Base-by-base conservation (phyloP, 1,140 invertebrate species). In the Cherax destructor region DNA sequence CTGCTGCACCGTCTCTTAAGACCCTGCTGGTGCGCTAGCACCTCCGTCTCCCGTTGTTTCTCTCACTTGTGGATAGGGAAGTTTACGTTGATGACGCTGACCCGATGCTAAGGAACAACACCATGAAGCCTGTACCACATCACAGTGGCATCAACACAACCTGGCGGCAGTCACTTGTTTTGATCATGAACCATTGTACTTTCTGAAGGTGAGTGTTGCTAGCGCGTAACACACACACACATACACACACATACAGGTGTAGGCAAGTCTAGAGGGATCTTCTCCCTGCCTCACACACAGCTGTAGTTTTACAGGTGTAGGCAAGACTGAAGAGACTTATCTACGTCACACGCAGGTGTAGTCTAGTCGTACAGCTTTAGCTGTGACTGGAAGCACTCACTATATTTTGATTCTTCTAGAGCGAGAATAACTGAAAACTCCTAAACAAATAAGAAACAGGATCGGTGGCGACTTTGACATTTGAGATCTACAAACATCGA, bases 391-490 rank as follows among this genome's bases (percentile, higher is more conserved):
- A 59, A 81, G 79, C 79, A 56, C 50, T 81, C 50, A 21, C 79
- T 81, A 59, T 24, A 50, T 81, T 81, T 81, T 81, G 79, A 81
- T 81, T 81, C 21, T 21, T 56, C 50, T 81, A 81, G 24, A n/a
- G 79, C 18, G 59, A 59, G 52, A 56, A 56, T 56, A 56, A 56
- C 52, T 56, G 52, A 30, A 24, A 56, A 81, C 18, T 24, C 49
- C 79, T 81, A 81, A 30, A 52, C 11, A 52, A 79, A 52, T n/a
- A 52, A 79, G 47, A 52, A 79, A 79, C 18, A 79, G 77, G 47
- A 65, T 18, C 13, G 69, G 69, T 9, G 21, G 6, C n/a, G 69
- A 9, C n/a, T 6, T 24, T 74, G 69, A 30, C 69, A 74, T 21
- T 30, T 30, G 61, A 69, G 13, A 69, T 69, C 65, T 10, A 59